Conservation (phyloP, 1,140 invertebrate species). For the Lethrus apterus region DNA sequence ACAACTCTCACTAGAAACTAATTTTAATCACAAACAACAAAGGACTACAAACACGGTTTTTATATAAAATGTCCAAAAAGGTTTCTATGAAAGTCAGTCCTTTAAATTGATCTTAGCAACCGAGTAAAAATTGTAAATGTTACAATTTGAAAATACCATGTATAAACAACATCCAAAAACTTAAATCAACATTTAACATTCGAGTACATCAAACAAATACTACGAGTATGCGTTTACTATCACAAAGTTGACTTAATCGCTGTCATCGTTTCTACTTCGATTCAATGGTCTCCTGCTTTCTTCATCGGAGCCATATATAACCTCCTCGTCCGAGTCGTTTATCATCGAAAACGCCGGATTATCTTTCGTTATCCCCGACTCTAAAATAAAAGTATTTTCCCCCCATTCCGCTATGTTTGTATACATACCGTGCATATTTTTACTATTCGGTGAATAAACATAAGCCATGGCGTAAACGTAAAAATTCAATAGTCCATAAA, state of each 20-base stretch:
- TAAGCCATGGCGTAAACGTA: constrained; percentile 91
- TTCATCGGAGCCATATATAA: constrained; percentile 90
- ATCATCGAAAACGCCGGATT: constrained; percentile 98
- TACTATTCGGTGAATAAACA: constrained; percentile 77
- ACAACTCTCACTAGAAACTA: no score
- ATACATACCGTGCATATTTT: constrained; percentile 70
- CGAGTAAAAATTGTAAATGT: no score
- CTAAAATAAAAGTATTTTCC: constrained; percentile 46
- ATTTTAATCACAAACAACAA: no score
- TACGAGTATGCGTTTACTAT: no score
- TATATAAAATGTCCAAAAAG: no score
- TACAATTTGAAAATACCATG: no score
- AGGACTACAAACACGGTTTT: no score
- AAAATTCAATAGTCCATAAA: constrained; percentile 92
- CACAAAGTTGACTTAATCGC: constrained; percentile 54
- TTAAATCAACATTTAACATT: background rate
- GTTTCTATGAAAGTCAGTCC: no score
- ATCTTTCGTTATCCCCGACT: constrained; percentile 87
- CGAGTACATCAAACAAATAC: no score
- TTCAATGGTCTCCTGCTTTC: constrained; percentile 71
- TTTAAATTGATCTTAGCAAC: no score
- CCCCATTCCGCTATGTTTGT: background rate
- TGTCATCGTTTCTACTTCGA: constrained; percentile 56
- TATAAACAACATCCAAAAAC: no score
- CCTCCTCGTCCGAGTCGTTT: constrained; percentile 96